Conservation (phyloP, 2,113 vertebrate species). For the Agelaius phoeniceus region DNA sequence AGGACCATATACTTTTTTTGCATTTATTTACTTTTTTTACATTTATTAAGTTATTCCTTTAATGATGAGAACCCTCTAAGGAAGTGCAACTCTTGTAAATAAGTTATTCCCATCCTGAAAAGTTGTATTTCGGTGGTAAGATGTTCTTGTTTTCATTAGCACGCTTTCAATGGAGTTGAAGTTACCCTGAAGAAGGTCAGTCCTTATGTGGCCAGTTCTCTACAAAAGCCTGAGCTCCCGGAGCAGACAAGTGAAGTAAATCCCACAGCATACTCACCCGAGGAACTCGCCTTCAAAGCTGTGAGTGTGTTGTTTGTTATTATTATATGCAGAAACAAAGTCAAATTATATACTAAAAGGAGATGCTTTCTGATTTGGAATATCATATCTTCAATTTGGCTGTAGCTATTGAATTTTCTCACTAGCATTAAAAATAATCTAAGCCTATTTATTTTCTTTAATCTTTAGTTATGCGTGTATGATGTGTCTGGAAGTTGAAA, state of each 20-base stretch:
- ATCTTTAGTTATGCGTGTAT: background rate
- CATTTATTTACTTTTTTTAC: background rate
- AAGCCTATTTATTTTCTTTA: background rate
- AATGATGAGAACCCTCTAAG: background rate
- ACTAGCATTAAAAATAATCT: background rate
- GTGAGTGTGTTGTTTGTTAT: constrained; percentile 25
- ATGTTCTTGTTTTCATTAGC: constrained; percentile 41
- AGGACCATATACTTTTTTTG: background rate
- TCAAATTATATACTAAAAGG: background rate
- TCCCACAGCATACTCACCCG: background rate
- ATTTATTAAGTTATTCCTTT: background rate
- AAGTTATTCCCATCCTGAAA: background rate
- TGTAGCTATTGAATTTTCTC: background rate
- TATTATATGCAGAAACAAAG: background rate
- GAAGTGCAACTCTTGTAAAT: background rate
- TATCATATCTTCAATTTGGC: background rate
- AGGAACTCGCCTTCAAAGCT: background rate
- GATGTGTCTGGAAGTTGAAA: background rate
- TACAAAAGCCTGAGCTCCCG: background rate
- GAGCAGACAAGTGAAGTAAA: background rate
- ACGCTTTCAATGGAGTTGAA: constrained; percentile 43
- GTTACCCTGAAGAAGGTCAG: constrained; percentile 25
- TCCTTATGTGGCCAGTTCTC: background rate
- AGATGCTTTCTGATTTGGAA: background rate
- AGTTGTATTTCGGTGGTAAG: background rate